Percentiles rank a stretch among this genome's conserved stretches.
Conservation (phyloP, 2,797 vertebrate genomes). For the Leucoraja ocellata region DNA sequence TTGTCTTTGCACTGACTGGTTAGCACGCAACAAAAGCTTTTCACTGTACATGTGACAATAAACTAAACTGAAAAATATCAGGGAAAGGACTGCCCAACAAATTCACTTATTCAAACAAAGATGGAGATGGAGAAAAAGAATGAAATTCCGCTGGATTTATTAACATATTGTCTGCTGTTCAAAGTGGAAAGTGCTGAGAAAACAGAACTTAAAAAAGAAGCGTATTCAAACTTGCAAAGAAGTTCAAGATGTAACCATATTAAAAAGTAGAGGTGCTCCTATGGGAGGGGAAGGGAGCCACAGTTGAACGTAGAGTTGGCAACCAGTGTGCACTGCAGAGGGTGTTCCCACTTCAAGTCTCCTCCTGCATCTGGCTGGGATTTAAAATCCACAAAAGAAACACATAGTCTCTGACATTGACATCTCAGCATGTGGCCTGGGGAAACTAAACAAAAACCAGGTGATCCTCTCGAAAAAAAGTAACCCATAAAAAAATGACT, state of each 20-base stretch:
- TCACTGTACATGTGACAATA: too few relatives aligned
- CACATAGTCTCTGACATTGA: not conserved
- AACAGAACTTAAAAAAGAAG: not conserved
- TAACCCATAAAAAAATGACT: not conserved
- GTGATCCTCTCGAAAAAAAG: not conserved
- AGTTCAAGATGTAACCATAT: not conserved
- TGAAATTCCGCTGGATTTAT: not conserved
- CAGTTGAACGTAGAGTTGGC: not conserved
- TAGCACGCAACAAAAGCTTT: too few relatives aligned
- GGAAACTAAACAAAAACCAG: slow-evolving; percentile 10
- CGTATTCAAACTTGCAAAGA: not conserved
- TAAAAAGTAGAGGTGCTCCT: not conserved
- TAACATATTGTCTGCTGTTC: not conserved
- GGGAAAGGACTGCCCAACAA: not conserved
- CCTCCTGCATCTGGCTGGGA: slow-evolving; percentile 11
- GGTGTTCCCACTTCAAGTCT: not conserved
- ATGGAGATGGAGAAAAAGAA: not conserved
- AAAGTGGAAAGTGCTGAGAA: not conserved
- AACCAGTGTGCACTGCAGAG: not conserved
- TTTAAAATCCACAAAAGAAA: not conserved
- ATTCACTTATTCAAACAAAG: not conserved
- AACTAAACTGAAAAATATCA: too few relatives aligned
- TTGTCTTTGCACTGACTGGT: too few relatives aligned
- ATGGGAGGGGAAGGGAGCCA: not conserved
- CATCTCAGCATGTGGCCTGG: not conserved